Conservation (phyloP, 2,113 vertebrate species). For the Mastomys natalensis region DNA sequence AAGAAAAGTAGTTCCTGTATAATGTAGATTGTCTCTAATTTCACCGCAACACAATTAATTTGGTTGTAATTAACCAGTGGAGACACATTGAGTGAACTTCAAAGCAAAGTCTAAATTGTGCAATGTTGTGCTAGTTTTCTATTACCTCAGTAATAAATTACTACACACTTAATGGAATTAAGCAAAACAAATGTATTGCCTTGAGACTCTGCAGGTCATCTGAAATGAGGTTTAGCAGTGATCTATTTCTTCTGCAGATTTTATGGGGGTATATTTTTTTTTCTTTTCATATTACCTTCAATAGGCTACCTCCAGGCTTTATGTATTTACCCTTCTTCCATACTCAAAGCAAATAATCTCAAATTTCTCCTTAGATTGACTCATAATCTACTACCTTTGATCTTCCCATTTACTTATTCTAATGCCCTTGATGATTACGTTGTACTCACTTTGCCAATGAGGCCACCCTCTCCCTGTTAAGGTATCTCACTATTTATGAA, state of each 20-base stretch:
- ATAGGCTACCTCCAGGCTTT: not conserved
- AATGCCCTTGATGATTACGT: not conserved
- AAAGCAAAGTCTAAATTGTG: not conserved
- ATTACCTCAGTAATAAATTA: not conserved
- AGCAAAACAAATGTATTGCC: not conserved
- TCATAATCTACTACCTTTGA: not conserved
- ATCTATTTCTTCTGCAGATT: not conserved
- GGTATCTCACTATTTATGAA: no score
- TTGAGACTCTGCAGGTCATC: not conserved
- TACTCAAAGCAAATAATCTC: not conserved
- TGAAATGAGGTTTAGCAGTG: not conserved
- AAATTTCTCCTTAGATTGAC: not conserved
- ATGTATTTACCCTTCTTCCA: not conserved
- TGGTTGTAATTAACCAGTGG: not conserved
- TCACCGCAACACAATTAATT: not conserved
- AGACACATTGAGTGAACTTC: not conserved
- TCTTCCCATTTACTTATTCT: not conserved
- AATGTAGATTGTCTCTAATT: not conserved
- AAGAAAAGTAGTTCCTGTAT: not conserved
- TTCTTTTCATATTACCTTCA: not conserved
- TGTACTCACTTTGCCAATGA: not conserved
- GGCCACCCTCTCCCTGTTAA: not conserved
- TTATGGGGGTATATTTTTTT: not conserved
- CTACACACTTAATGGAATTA: not conserved
- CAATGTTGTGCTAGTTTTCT: not conserved